Conservation (phyloP, 2,113 vertebrate genomes). For the Rutilus rutilus region DNA sequence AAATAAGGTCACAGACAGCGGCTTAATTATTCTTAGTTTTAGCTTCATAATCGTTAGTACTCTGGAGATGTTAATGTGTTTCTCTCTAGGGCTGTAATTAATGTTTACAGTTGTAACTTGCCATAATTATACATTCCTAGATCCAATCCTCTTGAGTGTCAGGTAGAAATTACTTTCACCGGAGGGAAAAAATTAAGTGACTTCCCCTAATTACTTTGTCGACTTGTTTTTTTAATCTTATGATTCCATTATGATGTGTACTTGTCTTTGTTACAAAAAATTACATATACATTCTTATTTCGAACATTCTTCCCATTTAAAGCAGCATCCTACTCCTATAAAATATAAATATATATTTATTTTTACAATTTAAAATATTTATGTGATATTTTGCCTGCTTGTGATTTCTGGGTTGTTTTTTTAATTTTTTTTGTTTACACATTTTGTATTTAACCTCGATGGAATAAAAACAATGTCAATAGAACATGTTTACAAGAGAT, state of each 20-base stretch:
- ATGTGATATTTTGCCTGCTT: neutral
- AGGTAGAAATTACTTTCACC: neutral
- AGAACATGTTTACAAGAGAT: slow-evolving; percentile 61
- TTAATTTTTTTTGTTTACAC: neutral
- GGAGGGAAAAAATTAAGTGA: neutral
- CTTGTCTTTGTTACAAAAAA: neutral
- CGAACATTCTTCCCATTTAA: neutral
- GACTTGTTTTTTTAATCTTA: neutral
- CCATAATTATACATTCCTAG: slow-evolving; percentile 33
- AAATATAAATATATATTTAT: neutral
- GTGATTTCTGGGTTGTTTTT: neutral
- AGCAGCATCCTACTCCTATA: neutral
- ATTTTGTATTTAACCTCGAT: neutral
- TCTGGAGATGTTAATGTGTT: slow-evolving; percentile 19
- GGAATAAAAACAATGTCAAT: neutral
- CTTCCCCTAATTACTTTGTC: neutral
- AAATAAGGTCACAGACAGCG: neutral
- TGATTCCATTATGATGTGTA: neutral
- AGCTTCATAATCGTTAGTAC: neutral
- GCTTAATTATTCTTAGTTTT: slow-evolving; percentile 21
- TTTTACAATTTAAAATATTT: neutral
- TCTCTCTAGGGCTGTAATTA: slow-evolving; percentile 44
- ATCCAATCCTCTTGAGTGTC: neutral
- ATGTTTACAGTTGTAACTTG: slow-evolving; percentile 18
- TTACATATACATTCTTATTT: neutral